A percentile compares a stretch with the other conserved stretches of the same genome.
Evolutionary conservation across 2,888 invertebrate genomes (phyloP).

Genomic region (Oxyscelio sp.): DNA sequence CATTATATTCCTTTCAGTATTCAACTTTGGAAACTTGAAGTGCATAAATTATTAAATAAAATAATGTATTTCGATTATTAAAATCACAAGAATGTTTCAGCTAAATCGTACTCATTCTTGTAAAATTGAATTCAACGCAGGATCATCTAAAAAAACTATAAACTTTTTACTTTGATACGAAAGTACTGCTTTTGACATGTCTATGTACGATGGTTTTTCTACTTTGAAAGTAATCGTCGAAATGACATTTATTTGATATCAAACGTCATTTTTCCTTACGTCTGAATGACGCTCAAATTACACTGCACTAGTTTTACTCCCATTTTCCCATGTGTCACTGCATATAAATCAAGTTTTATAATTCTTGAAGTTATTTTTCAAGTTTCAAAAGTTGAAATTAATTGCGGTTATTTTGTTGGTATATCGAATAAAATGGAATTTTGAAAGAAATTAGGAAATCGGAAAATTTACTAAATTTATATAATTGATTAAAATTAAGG

Average conservation of each 20-base stretch:
- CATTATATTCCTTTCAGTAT: no score
- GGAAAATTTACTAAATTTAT: no score
- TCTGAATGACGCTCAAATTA: slow-evolving; percentile 37
- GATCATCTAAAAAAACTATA: no score
- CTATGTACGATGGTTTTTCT: slow-evolving; percentile 20
- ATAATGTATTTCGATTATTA: no score
- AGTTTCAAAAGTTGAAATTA: background rate
- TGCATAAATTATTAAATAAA: no score
- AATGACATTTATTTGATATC: slow-evolving; percentile 64
- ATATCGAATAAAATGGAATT: no score
- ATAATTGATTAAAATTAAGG: no score
- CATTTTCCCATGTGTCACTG: slow-evolving; percentile 24
- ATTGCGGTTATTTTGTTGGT: background rate
- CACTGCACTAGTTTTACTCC: slow-evolving; percentile 8
- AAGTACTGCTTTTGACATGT: background rate
- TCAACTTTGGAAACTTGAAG: no score
- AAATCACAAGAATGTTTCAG: no score
- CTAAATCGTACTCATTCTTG: no score
- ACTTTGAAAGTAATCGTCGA: slow-evolving; percentile 47
- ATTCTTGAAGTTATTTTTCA: background rate
- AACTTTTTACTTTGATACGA: slow-evolving; percentile 25
- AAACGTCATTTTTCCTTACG: slow-evolving; percentile 49
- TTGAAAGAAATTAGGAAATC: no score
- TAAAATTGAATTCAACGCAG: no score
- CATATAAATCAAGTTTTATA: background rate